A percentile compares a stretch with the other conserved stretches of the same genome.
phyloP scores from a whole-genome alignment of 2,797 vertebrate genomes.

The Gila robusta region DNA sequence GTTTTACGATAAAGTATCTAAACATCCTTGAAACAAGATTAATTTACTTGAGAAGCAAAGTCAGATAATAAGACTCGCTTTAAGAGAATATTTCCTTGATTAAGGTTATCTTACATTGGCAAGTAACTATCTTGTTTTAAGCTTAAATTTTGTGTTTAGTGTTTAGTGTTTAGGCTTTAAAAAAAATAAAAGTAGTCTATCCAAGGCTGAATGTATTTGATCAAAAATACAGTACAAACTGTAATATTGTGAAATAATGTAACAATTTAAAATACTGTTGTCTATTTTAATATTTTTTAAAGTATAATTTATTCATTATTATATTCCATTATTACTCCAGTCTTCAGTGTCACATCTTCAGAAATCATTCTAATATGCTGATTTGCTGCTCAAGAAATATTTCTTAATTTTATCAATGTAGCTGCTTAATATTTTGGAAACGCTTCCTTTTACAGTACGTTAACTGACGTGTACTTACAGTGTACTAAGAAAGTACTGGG shows the following conservation, averaged over 20 bases:
- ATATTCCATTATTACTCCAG: neutral
- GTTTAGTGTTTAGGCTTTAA: neutral
- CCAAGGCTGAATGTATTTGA: too few relatives aligned
- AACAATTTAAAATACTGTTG: neutral
- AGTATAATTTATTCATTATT: neutral
- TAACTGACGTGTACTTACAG: too few relatives aligned
- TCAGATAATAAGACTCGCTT: neutral
- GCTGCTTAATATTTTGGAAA: neutral
- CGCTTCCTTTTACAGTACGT: too few relatives aligned
- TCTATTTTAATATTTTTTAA: neutral
- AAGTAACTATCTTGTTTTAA: neutral
- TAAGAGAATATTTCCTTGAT: constrained; percentile 5
- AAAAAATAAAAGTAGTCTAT: neutral
- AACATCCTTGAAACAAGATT: neutral
- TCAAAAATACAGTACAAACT: neutral
- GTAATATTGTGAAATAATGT: neutral
- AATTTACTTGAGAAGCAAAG: neutral
- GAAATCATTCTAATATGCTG: neutral
- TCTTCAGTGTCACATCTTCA: neutral
- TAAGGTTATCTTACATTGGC: neutral
- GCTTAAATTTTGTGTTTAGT: too few relatives aligned
- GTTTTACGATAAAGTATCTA: neutral
- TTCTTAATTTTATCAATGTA: neutral
- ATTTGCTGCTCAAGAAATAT: neutral
- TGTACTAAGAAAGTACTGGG: too few relatives aligned